phyloP scores from a whole-genome alignment of 2,113 vertebrate species.

The Brienomyrus brachyistius region DNA sequence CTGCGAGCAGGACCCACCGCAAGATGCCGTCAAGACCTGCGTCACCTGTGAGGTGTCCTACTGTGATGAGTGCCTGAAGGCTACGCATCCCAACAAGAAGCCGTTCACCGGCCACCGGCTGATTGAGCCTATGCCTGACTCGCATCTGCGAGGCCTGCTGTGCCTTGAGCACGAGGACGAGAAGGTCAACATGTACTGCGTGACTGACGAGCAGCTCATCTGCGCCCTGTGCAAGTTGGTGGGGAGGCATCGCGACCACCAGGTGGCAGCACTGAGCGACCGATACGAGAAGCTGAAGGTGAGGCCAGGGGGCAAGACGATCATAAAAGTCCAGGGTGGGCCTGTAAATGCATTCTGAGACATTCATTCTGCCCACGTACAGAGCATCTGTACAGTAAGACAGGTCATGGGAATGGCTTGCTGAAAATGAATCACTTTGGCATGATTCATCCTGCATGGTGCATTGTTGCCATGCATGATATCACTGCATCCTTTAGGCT shows the following conservation, averaged over 20 bases:
- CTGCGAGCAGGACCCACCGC: constrained; percentile 91
- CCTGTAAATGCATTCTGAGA: neutral
- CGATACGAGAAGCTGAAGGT: constrained; percentile 92
- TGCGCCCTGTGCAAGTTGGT: constrained; percentile 96
- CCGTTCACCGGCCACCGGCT: constrained; percentile 90
- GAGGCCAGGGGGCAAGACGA: constrained; percentile 35
- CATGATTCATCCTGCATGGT: neutral
- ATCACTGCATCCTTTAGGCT: neutral
- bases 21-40: constrained; percentile 88
- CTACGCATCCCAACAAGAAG: constrained; percentile 95
- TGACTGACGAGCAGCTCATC: constrained; percentile 88
- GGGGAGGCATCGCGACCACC: constrained; percentile 87
- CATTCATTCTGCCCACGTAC: neutral
- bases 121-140: constrained; percentile 85
- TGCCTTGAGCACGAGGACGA: constrained; percentile 91
- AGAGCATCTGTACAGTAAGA: neutral
- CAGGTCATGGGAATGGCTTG: neutral
- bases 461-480: neutral
- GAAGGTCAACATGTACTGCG: constrained; percentile 97
- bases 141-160: constrained; percentile 86
- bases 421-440: neutral
- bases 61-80: constrained; percentile 88
- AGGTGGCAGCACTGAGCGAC: constrained; percentile 88
- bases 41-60: constrained; percentile 95
- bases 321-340: neutral